These are phyloP conservation scores for Pipra filicauda DNA, from an alignment of 2,113 vertebrate genomes.

Conservation along the genomic window DNA sequence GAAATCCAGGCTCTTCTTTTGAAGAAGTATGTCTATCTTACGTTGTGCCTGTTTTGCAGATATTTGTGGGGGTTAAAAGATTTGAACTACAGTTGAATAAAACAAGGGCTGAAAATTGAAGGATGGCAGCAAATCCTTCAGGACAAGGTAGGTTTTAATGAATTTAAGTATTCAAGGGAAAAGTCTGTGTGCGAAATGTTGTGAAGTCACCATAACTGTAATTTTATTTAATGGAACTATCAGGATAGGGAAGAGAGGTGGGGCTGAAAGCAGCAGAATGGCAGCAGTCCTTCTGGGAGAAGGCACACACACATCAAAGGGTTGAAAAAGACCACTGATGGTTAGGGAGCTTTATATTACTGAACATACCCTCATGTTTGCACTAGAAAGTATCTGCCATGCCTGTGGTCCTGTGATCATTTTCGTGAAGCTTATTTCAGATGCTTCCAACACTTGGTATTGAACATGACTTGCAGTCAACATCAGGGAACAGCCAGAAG, in stretches of 20 bases:
- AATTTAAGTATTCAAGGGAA: neutral
- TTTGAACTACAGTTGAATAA: neutral
- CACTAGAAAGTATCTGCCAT: neutral
- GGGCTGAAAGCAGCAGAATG: neutral
- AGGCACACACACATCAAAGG: accelerated
- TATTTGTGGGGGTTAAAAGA: neutral
- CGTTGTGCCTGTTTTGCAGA: slow-evolving; percentile 40
- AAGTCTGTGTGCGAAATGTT: neutral
- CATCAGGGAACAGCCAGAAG: neutral
- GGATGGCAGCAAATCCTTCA: slow-evolving; percentile 78
- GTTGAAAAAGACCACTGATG: neutral
- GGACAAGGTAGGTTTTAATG: slow-evolving; percentile 72
- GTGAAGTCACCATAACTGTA: neutral
- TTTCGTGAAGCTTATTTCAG: neutral
- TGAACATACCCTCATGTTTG: neutral
- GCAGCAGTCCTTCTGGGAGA: neutral
- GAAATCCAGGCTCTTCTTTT: neutral
- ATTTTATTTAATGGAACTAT: neutral
- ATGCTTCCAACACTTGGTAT: accelerated
- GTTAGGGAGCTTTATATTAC: neutral
- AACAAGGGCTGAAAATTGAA: slow-evolving; percentile 42
- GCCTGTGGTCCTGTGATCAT: neutral
- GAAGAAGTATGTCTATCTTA: neutral
- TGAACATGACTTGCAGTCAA: accelerated
- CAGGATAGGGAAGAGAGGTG: neutral